Base-by-base conservation (phyloP, 37 sponge, comb jelly and placozoan species). In the Lycopodina hypogea region DNA sequence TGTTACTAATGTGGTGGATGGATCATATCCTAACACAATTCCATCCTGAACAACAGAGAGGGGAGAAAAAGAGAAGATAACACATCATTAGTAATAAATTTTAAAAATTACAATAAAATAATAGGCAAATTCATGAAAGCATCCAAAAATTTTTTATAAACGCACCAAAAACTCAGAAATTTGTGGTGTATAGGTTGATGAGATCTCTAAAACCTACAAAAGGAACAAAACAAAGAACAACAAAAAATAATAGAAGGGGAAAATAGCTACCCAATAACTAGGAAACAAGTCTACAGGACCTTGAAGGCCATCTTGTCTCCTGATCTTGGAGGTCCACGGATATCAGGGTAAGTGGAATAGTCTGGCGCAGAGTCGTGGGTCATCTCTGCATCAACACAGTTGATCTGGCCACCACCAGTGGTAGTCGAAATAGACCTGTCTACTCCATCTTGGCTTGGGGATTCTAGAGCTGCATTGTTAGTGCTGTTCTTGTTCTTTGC, bases 261-360 rank as follows among this genome's bases (percentile, higher is more conserved):
- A 12, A 19, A 53, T 17, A 53, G 55, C 17, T 19, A 19, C 55
- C 55, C 17, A 12, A 17, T 19, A 12, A n/a, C n/a, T n/a, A n/a
- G n/a, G n/a, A n/a, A n/a, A n/a, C n/a, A n/a, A n/a, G n/a, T n/a
- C n/a, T n/a, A n/a, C n/a, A n/a, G n/a, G 14, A 86, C 87, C 82
- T 81, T 86, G 77, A 86, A 86, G 3, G 82, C 87, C 4, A 86
- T 40, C 24, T 80, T 45, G 53, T 86, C 87, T 41, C 87, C 87
- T 18, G 45, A 50, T 58, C 87, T 38, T 36, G 87, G 87, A 1
- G 87, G 67, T 33, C 82, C 87, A 0, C 65, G 76, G 0, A 86
- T 71, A 40, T 77, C 85, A 63, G 85, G 79, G 34, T 59, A 63
- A 62, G 52, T 48, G 30, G 78, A 61, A 74, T 85, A 85, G 52